These are phyloP conservation scores for Oryzias celebensis DNA, from an alignment of 2,113 vertebrate species.

Conservation along the genomic window DNA sequence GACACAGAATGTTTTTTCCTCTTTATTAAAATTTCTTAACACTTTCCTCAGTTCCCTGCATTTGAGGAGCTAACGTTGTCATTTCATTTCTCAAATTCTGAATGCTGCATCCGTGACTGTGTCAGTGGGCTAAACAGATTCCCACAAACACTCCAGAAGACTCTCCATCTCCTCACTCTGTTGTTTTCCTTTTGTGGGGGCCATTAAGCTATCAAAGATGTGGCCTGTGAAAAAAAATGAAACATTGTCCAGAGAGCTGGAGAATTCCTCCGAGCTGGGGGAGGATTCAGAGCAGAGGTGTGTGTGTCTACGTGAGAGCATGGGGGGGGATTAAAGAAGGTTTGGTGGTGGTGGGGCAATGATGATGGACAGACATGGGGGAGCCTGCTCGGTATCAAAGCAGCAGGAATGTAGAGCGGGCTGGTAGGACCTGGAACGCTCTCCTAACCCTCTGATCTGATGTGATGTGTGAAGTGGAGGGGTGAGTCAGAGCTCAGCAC, in stretches of 20 bases:
- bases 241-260: conserved; percentile 81
- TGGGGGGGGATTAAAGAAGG: conserved; percentile 49
- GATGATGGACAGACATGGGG: conserved; percentile 76
- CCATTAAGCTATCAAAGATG: conserved; percentile 80
- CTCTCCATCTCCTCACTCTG: conserved; percentile 23
- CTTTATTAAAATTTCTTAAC: conserved; percentile 45
- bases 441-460: conserved; percentile 65
- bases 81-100: conserved; percentile 1
- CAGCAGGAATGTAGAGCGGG: conserved; percentile 71
- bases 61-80: conserved; percentile 9
- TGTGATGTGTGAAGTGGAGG: conserved; percentile 70
- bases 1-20: conserved; percentile 45
- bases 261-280: conserved; percentile 75
- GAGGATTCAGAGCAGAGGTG: conserved; percentile 50
- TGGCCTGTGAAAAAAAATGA: conserved; percentile 72
- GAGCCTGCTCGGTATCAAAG: conserved; percentile 73
- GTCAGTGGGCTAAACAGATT: conserved; percentile 12
- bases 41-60: conserved; percentile 41
- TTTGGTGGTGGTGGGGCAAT: conserved; percentile 60
- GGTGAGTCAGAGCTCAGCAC: conserved; percentile 56
- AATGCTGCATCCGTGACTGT: conserved; percentile 13
- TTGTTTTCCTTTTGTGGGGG: conserved; percentile 47
- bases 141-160: conserved; percentile 27
- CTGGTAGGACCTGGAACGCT: conserved; percentile 68
- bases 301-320: conserved; percentile 10